These are phyloP conservation scores for Ophion obscuratus DNA, from an alignment of 2,888 invertebrate genomes.

Conservation along the genomic window DNA sequence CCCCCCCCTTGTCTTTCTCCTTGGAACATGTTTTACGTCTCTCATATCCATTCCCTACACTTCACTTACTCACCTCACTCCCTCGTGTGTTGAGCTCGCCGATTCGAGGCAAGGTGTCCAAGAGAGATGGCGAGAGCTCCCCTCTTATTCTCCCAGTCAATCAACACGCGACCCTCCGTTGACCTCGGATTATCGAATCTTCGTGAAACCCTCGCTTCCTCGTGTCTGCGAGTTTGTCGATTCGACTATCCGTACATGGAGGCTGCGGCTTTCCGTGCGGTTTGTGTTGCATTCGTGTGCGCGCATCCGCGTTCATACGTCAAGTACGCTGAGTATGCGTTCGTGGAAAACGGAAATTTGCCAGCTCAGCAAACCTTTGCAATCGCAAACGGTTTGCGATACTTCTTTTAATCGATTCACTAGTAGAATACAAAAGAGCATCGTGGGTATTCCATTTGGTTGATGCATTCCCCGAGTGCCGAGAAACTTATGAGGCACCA, in stretches of 20 bases:
- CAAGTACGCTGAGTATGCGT: conserved; percentile 5
- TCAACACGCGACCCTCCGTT: conserved; percentile 73
- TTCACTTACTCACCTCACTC: conserved; percentile 46
- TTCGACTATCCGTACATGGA: conserved; percentile 1
- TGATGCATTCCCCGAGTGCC: not conserved
- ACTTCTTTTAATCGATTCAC: conserved; percentile 2
- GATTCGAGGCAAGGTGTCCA: conserved; percentile 47
- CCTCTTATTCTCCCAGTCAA: conserved; percentile 68
- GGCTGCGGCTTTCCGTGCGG: not conserved
- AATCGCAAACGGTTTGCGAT: not conserved
- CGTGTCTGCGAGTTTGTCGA: conserved; percentile 4
- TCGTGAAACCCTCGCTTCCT: conserved; percentile 59
- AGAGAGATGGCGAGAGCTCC: conserved; percentile 28
- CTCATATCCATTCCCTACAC: conserved; percentile 26
- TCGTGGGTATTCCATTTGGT: too few relatives aligned
- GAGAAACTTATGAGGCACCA: not conserved
- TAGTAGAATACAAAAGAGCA: not conserved
- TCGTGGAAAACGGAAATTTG: conserved; percentile 45
- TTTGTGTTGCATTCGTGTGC: not conserved
- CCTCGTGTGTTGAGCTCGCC: conserved; percentile 23
- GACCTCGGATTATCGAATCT: conserved; percentile 76
- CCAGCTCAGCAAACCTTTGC: conserved; percentile 22
- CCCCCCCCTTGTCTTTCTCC: not conserved
- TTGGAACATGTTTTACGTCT: conserved; percentile 6
- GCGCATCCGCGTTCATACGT: not conserved